Base-by-base conservation (phyloP, 2,888 invertebrate genomes). In the Orchesella flavescens region DNA sequence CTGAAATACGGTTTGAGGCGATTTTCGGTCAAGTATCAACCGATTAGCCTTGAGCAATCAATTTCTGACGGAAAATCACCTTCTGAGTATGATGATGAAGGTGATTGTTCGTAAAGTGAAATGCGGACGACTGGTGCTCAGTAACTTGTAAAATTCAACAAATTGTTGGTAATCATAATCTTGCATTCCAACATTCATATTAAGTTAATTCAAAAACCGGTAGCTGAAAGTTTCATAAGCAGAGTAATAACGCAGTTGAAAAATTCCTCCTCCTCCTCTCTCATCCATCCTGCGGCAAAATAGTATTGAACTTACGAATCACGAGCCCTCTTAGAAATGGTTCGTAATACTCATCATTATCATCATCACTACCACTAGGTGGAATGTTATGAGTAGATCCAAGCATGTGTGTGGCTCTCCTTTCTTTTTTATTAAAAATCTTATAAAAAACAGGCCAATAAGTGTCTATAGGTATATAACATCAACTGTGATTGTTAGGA, bases 201-300 rank as follows among this genome's bases (percentile, higher is more conserved):
- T 34, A 66, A 68, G 61, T 46, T 49, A 63, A 78, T 66, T 66
- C 71, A 2, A 80, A 80, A 80, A 80, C 80, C 80, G 80, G 80
- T 80, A 80, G 80, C 80, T 72, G 19, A 63, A 55, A 59, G 17
- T 71, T 75, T 53, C 24, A 66, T 10, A 43, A 21, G 24, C 61
- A 71, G 63, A 24, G 9, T 61, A 61, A 43, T 71, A 63, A 63
- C 53, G 49, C 34, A 34, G 34, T 57, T 68, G 69, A 69, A 43
- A 69, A 68, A 76, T 44, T 55, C 68, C 59, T 66, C 76, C 59
- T 68, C 24, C 77, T 69, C 59, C 57, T n/a, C 77, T 69, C 23
- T 69, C 49, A 49, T 46, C 7, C 69, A 49, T 71, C 71, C 71
- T 71, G 21, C 66, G 78, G 69, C 69, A 66, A 55, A 77, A 69